Percentiles rank a stretch among this genome's conserved stretches.
phyloP scores from a whole-genome alignment of 2,888 invertebrate genomes.

The Hypercompe scribonia region DNA sequence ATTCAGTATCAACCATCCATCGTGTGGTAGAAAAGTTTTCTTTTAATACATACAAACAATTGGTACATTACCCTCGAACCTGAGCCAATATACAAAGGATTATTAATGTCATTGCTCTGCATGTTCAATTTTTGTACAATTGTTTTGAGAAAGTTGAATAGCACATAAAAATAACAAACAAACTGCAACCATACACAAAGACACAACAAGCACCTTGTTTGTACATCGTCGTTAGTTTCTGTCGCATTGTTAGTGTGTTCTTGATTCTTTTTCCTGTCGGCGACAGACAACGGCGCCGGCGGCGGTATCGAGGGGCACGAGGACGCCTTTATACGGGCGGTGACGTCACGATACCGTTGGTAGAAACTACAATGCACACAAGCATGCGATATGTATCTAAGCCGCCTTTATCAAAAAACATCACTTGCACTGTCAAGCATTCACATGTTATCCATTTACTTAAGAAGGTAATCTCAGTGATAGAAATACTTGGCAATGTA shows the following conservation, averaged over 20 bases:
- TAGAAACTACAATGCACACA: constrained; percentile 91
- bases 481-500: not conserved
- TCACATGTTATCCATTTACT: not conserved
- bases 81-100: not conserved
- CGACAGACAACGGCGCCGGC: constrained; percentile 78
- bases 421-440: not conserved
- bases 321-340: constrained; percentile 95
- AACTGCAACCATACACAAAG: constrained; percentile 40
- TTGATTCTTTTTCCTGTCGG: constrained; percentile 69
- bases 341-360: constrained; percentile 94
- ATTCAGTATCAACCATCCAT: not conserved
- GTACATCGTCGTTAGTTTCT: constrained; percentile 77
- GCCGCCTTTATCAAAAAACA: not conserved
- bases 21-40: not conserved
- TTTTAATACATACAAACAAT: not conserved
- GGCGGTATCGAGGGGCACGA: constrained; percentile 92
- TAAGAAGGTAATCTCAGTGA: constrained; percentile 46
- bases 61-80: not conserved
- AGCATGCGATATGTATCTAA: constrained; percentile 52
- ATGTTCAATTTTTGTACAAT: not conserved
- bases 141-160: not conserved
- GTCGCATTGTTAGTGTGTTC: constrained; percentile 71
- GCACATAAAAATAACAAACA: constrained; percentile 14
- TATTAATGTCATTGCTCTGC: not conserved
- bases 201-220: constrained; percentile 79